phyloP scores from a whole-genome alignment of 2,797 vertebrate genomes.

The Hydrophis major region DNA sequence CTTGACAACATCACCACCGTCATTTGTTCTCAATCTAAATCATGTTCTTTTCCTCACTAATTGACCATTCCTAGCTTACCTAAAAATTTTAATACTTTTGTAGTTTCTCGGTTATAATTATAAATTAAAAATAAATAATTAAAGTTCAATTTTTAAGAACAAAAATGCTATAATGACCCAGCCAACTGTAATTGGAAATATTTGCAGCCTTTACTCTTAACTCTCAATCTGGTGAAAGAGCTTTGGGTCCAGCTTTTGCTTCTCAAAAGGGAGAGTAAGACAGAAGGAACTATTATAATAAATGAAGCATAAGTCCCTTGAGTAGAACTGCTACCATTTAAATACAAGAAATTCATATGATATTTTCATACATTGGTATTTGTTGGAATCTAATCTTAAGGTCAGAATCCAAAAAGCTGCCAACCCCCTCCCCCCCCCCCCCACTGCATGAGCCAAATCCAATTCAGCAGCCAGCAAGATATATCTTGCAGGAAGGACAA shows the following conservation, averaged over 20 bases:
- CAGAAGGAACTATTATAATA: slow-evolving; percentile 27
- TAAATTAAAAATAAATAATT: not conserved
- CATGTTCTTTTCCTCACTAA: not conserved
- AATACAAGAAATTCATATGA: not conserved
- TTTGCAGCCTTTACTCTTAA: not conserved
- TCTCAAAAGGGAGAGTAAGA: slow-evolving; percentile 72
- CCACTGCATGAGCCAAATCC: not conserved
- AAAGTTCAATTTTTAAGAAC: not conserved
- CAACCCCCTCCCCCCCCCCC: no score
- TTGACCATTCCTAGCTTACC: not conserved
- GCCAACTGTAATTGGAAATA: not conserved
- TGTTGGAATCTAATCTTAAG: not conserved
- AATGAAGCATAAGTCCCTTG: slow-evolving; percentile 19
- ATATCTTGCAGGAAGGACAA: not conserved
- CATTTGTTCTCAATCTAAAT: not conserved
- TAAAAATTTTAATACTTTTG: not conserved
- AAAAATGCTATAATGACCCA: not conserved
- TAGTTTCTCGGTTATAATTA: not conserved
- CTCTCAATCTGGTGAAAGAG: slow-evolving; percentile 52
- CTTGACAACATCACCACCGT: not conserved
- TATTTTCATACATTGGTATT: not conserved
- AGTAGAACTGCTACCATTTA: slow-evolving; percentile 27
- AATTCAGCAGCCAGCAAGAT: not conserved
- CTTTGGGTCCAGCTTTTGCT: slow-evolving; percentile 66
- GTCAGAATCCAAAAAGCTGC: not conserved